A percentile compares a stretch with the other conserved stretches of the same genome.
These are phyloP conservation scores for Daktulosphaira vitifoliae DNA, from an alignment of 1,140 invertebrate genomes.

Conservation along the genomic window DNA sequence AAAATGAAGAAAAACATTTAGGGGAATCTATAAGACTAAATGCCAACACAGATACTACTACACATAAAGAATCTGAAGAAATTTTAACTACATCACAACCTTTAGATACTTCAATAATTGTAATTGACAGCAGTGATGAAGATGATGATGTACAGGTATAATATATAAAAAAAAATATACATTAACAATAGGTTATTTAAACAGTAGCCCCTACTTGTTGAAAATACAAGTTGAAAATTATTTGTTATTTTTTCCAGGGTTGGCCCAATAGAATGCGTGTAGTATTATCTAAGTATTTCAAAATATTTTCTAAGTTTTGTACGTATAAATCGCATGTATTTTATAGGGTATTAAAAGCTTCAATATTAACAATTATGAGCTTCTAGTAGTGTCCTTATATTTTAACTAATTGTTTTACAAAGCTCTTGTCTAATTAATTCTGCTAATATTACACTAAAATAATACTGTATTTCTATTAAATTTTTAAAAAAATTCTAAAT, in stretches of 20 bases:
- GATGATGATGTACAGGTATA: constrained; percentile 7
- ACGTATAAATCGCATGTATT: background rate
- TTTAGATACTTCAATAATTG: background rate
- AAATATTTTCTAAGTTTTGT: background rate
- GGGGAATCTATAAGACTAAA: background rate
- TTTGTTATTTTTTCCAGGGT: constrained; percentile 13
- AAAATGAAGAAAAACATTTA: no score
- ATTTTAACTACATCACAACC: background rate
- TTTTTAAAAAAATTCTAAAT: background rate
- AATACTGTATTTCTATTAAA: background rate
- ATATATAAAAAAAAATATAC: background rate
- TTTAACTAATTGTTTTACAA: no score
- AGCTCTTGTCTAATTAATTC: no score
- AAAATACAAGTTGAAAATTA: background rate
- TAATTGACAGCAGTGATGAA: background rate
- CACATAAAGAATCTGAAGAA: no score
- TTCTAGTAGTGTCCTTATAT: no score
- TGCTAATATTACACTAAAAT: no score
- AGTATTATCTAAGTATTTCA: background rate
- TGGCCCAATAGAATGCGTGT: background rate
- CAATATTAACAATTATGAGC: no score
- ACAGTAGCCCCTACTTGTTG: background rate
- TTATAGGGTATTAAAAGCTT: background rate
- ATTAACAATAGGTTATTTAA: constrained; percentile 5
- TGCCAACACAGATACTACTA: background rate